A percentile compares a stretch with the other conserved stretches of the same genome.
Conservation (phyloP, 2,113 vertebrate species). For the Chionomys nivalis region DNA sequence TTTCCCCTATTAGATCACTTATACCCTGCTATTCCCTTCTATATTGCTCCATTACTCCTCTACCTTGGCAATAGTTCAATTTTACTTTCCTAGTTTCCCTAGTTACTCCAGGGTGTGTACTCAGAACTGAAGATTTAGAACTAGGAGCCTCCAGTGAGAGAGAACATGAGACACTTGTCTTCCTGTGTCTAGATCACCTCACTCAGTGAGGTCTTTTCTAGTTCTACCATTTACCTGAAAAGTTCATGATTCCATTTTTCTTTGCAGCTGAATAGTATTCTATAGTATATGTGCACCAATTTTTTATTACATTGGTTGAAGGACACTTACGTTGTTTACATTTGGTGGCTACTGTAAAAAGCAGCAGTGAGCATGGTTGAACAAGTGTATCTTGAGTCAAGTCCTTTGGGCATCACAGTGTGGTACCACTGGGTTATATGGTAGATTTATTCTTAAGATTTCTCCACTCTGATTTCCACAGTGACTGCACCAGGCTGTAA, state of each 20-base stretch:
- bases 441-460: not conserved
- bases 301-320: not conserved
- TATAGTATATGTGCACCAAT: not conserved
- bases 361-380: not conserved
- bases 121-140: not conserved
- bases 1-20: no score
- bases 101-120: not conserved
- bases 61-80: no score
- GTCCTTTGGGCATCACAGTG: not conserved
- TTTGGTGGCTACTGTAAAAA: not conserved
- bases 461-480: not conserved
- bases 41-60: not conserved
- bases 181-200: not conserved
- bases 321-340: not conserved
- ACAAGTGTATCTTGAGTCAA: not conserved
- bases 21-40: not conserved
- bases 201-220: not conserved
- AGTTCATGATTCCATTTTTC: not conserved
- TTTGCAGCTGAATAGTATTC: not conserved
- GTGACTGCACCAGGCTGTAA: not conserved
- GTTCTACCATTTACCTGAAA: not conserved
- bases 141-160: not conserved
- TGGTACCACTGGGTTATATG: not conserved
- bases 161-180: not conserved
- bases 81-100: not conserved